Evolutionary conservation across 2,888 invertebrate species (phyloP).

Genomic region (Globia sparganii): DNA sequence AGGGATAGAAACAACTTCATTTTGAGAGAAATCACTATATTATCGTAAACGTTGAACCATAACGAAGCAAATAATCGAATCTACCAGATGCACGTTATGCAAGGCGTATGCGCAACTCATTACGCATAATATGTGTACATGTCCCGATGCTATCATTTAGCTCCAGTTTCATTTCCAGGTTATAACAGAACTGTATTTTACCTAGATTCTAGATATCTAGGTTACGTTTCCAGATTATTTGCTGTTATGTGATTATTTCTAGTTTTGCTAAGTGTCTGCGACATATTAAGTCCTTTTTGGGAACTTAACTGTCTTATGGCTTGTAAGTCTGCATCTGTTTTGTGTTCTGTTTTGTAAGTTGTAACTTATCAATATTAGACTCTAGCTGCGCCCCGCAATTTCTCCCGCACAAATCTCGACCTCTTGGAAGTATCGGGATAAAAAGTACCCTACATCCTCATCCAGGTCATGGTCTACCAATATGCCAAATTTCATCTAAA

Average conservation of each 20-base stretch:
- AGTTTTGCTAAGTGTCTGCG: constrained; percentile 2
- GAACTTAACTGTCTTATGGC: background rate
- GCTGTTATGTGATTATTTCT: constrained; percentile 9
- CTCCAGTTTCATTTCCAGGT: constrained; percentile 65
- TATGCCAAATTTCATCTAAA: too few species aligned
- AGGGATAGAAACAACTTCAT: background rate
- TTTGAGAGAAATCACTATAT: constrained; percentile 6
- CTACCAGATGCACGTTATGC: constrained; percentile 45
- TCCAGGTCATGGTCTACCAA: too few species aligned
- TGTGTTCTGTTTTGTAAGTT: too few species aligned
- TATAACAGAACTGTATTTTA: constrained; percentile 37
- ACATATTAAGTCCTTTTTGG: background rate
- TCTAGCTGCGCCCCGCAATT: background rate
- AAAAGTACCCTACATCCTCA: too few species aligned
- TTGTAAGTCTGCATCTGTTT: background rate
- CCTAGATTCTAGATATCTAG: constrained; percentile 35
- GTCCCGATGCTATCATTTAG: constrained; percentile 57
- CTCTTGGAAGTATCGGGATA: too few species aligned
- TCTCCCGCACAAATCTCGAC: too few species aligned
- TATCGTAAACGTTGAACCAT: constrained; percentile 31
- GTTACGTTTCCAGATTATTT: constrained; percentile 20
- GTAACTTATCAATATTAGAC: background rate
- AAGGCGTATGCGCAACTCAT: constrained; percentile 57
- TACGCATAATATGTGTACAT: constrained; percentile 62
- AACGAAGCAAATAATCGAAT: constrained; percentile 38